phyloP scores from a whole-genome alignment of 2,113 vertebrate species.

The Ochotona princeps region DNA sequence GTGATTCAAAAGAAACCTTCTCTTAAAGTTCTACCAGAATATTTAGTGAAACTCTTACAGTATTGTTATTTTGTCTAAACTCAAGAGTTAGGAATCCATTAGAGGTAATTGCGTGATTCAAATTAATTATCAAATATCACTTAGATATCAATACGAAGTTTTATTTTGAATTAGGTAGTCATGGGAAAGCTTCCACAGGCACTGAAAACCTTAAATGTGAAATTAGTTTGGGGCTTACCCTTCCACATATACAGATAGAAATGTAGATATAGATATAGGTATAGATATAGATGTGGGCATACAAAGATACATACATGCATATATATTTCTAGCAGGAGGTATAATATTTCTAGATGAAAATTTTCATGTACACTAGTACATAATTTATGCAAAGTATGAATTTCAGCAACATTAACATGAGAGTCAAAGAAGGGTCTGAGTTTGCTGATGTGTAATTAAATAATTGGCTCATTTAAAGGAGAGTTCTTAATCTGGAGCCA shows the following conservation, averaged over 20 bases:
- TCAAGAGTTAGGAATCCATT: slow-evolving; percentile 67
- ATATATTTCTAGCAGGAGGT: no score
- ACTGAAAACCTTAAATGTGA: background rate
- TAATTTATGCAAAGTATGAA: slow-evolving; percentile 58
- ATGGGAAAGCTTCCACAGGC: background rate
- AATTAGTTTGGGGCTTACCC: background rate
- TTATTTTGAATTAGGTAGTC: background rate
- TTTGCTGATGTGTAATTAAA: slow-evolving; percentile 57
- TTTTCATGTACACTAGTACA: slow-evolving; percentile 28
- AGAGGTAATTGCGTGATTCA: background rate
- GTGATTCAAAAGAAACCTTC: slow-evolving; percentile 62
- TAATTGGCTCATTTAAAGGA: slow-evolving; percentile 46
- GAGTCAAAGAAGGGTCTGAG: slow-evolving; percentile 34
- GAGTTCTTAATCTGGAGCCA: slow-evolving; percentile 51
- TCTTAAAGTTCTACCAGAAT: slow-evolving; percentile 38
- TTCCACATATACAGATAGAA: background rate
- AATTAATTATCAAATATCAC: slow-evolving; percentile 25
- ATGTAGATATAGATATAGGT: no score
- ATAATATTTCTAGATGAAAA: slow-evolving; percentile 48
- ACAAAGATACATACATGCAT: no score
- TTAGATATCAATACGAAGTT: slow-evolving; percentile 15
- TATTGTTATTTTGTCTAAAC: slow-evolving; percentile 60
- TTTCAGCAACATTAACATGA: slow-evolving; percentile 43
- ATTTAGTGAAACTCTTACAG: slow-evolving; percentile 54
- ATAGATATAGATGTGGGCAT: no score